Conservation (phyloP, 1,140 invertebrate species). For the Mylabris phalerata region DNA sequence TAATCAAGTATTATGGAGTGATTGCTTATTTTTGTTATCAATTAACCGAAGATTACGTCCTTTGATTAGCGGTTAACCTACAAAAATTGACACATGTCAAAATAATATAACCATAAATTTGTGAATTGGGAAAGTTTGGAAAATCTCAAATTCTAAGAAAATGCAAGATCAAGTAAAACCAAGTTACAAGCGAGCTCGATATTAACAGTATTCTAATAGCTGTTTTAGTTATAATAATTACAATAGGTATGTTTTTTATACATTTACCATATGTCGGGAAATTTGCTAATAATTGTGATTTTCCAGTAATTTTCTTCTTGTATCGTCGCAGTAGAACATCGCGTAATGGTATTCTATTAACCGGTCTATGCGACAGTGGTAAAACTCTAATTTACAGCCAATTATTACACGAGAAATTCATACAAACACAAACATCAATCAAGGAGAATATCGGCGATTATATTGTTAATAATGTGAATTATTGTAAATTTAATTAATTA, state of each 20-base stretch:
- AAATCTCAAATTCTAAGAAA: background rate
- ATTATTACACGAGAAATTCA: conserved; percentile 60
- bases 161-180: conserved; percentile 16
- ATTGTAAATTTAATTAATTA: conserved; percentile 22
- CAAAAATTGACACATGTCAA: background rate
- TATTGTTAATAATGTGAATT: conserved; percentile 49
- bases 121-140: too few relatives aligned
- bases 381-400: conserved; percentile 79
- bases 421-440: conserved; percentile 77
- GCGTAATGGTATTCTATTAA: conserved; percentile 61
- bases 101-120: background rate
- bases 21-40: background rate
- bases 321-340: conserved; percentile 39
- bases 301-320: conserved; percentile 35
- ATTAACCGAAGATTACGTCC: background rate
- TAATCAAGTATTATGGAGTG: too few relatives aligned
- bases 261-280: conserved; percentile 6
- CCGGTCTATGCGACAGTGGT: conserved; percentile 79
- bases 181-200: conserved; percentile 32
- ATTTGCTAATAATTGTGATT: background rate
- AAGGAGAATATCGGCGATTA: conserved; percentile 74
- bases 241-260: conserved; percentile 45
- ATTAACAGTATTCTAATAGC: conserved; percentile 45
- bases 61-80: background rate
- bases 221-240: conserved; percentile 46